Conservation (phyloP, 2,113 vertebrate species). For the Rhipidura dahli region DNA sequence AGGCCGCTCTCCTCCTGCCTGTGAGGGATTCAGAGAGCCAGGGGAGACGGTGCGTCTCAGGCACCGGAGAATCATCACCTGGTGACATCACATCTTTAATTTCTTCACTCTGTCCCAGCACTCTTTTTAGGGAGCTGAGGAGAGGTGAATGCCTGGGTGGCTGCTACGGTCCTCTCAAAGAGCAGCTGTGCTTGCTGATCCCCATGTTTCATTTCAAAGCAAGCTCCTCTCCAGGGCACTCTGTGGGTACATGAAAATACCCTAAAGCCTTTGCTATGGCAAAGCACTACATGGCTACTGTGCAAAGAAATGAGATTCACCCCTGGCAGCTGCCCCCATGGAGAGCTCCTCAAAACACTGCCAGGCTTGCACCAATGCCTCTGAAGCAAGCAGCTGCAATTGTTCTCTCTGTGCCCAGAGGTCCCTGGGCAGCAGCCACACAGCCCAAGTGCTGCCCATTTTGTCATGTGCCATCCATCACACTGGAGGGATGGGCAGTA, state of each 20-base stretch:
- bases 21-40: accelerated
- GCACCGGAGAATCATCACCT: background rate
- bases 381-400: background rate
- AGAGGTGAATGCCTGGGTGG: accelerated
- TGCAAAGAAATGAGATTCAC: background rate
- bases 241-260: background rate
- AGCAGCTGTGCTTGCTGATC: background rate
- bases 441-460: background rate
- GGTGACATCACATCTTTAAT: background rate
- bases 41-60: background rate
- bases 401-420: background rate
- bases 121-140: background rate
- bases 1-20: background rate
- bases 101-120: background rate
- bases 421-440: accelerated
- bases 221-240: background rate
- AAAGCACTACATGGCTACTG: background rate
- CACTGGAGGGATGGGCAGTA: accelerated
- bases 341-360: background rate
- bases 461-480: background rate
- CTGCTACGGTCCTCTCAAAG: background rate
- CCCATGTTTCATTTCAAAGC: background rate
- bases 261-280: background rate
- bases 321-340: background rate
- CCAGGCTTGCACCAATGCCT: background rate